phyloP scores from a whole-genome alignment of 2,113 vertebrate species.

The Onychostoma macrolepis region DNA sequence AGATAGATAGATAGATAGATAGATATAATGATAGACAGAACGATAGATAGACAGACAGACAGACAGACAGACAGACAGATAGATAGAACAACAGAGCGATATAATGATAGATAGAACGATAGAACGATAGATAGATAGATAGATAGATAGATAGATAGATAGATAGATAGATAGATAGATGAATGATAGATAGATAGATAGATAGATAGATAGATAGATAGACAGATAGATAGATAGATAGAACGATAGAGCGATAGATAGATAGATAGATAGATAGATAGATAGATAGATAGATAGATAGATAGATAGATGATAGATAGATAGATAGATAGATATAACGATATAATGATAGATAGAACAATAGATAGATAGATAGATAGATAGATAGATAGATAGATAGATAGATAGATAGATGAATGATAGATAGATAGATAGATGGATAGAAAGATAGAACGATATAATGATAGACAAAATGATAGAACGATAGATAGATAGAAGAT shows the following conservation, averaged over 20 bases:
- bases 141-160: rapidly evolving
- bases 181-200: not conserved
- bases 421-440: no score
- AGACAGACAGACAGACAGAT: no score
- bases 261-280: not conserved
- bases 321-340: not conserved
- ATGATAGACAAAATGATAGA: no score
- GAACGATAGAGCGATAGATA: not conserved
- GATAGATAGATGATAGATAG: no score
- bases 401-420: no score
- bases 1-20: no score
- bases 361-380: no score
- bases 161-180: not conserved
- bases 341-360: not conserved
- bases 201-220: not conserved
- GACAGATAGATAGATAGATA: not conserved
- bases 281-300: not conserved
- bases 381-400: no score
- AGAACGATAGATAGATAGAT: not conserved
- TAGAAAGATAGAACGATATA: no score
- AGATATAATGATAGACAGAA: no score
- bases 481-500: not conserved
- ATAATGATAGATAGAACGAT: not conserved
- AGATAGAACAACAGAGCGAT: no score
- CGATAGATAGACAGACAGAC: not conserved